Percentiles rank a stretch among this genome's conserved stretches.
Evolutionary conservation across 2,888 invertebrate species (phyloP).

Genomic region (Oasisia sp.): DNA sequence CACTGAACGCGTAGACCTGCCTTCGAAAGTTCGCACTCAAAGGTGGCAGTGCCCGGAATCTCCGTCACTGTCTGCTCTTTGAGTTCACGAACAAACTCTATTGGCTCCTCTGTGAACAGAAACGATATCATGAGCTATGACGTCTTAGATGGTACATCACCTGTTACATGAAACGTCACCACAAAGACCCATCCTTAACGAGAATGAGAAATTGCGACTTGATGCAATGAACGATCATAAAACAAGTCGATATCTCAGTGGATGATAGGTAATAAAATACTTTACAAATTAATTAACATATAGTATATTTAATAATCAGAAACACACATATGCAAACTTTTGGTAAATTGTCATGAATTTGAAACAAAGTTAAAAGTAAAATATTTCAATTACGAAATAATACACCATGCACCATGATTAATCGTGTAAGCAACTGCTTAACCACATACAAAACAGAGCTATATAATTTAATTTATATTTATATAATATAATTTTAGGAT

Average conservation of each 20-base stretch:
- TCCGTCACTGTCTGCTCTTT: slow-evolving; percentile 56
- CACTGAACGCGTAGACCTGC: slow-evolving; percentile 48
- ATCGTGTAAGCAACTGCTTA: background rate
- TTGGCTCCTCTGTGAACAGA: slow-evolving; percentile 42
- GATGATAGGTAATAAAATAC: background rate
- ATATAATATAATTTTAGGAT: background rate
- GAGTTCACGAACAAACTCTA: slow-evolving; percentile 57
- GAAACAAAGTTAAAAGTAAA: background rate
- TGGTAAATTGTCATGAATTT: background rate
- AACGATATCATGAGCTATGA: background rate
- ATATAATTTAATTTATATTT: background rate
- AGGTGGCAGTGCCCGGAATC: slow-evolving; percentile 50
- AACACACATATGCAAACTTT: background rate
- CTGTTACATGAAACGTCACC: too few relatives aligned
- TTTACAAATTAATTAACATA: background rate
- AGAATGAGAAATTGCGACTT: background rate
- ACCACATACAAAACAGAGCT: background rate
- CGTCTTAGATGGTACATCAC: too few relatives aligned
- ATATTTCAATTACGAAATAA: background rate
- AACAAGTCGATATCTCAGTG: background rate
- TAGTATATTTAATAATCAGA: background rate
- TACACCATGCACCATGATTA: background rate
- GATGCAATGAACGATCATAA: background rate
- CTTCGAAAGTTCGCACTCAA: slow-evolving; percentile 85
- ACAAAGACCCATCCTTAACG: too few relatives aligned